Evolutionary conservation across 2,797 vertebrate species (phyloP), one percentile per base, ranked within the genome.

Genomic region (Crenuchus spilurus): DNA sequence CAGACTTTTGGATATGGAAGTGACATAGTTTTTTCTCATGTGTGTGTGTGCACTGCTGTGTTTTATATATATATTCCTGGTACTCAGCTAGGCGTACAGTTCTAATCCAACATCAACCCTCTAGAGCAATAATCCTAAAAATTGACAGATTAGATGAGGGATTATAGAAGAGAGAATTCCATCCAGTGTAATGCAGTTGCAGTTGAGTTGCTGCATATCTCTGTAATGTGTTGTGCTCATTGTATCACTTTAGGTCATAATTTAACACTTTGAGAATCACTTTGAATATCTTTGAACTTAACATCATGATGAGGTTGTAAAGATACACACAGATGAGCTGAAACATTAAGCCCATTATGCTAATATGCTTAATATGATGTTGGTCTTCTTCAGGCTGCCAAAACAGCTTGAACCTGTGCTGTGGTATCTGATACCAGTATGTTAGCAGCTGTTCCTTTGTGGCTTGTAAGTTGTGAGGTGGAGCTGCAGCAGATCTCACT

Each of bases 111-210:
- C 20, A 44, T 6, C n/a, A 33, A 30, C 28, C 7, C 54, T 33
- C 28, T 18, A 8, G 8, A 31, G 30, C 13, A 33, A 33, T 33
- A 18, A 70, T 69, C 16, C 49, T 18, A 35, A 69, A 44, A 54
- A 54, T 37, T 28, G 14, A 28, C 49, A 62, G 66, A 39, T 70
- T 62, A 51, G 16, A 61, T 18, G 35, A 51, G 46, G 14, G 54
- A 57, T 61, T 69, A 28, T 61, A 44, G 57, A 16, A 7, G 35
- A 61, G 58, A 7, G 20, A 14, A 16, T 8, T 55, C 26, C 14
- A n/a, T 57, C 16, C 16, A 4, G 6, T 57, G 54, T 33, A 57
- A 33, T 57, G 28, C 30, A 18, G 18, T 8, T 55, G n/a, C 8
- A 33, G 30, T 57, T 57, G 16, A 8, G 54, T 18, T 33, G 30